These are phyloP conservation scores for Aradophagus sp. DNA, from an alignment of 1,140 invertebrate species.

Conservation along the genomic window DNA sequence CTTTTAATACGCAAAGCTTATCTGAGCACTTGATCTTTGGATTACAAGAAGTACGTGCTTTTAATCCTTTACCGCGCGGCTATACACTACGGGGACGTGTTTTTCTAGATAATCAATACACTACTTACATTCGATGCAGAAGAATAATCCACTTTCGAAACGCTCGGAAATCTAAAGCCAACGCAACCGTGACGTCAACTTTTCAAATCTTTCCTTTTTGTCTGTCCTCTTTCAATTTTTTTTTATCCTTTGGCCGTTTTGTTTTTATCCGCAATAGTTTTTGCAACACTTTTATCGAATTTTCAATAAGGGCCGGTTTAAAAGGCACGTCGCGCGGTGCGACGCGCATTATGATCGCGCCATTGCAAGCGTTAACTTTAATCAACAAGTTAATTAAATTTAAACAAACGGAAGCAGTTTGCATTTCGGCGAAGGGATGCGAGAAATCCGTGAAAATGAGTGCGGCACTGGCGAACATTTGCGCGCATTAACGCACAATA, in stretches of 20 bases:
- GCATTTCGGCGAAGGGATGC: too few species aligned
- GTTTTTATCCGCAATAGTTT: too few species aligned
- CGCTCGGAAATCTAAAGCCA: slow-evolving; percentile 17
- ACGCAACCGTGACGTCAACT: slow-evolving; percentile 7
- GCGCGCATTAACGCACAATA: slow-evolving; percentile 6
- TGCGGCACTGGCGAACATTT: slow-evolving; percentile 8
- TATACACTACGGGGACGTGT: slow-evolving; percentile 26
- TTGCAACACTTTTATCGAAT: slow-evolving; percentile 15
- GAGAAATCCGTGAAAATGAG: slow-evolving; percentile 10
- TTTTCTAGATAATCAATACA: slow-evolving; percentile 42
- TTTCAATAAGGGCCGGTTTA: slow-evolving; percentile 12
- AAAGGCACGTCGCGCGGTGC: slow-evolving; percentile 12
- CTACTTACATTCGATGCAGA: slow-evolving; percentile 36
- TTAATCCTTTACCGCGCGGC: slow-evolving; percentile 32
- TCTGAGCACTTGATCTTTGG: slow-evolving; percentile 43
- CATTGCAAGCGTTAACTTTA: slow-evolving; percentile 12
- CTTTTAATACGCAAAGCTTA: slow-evolving; percentile 49
- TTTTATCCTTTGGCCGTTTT: too few species aligned
- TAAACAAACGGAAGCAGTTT: slow-evolving; percentile 26
- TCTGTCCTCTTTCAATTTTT: too few species aligned
- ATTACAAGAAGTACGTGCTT: slow-evolving; percentile 55
- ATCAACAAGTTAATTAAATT: slow-evolving; percentile 47
- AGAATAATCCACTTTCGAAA: slow-evolving; percentile 38
- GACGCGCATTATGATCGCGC: slow-evolving; percentile 13
- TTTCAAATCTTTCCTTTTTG: too few species aligned